Evolutionary conservation across 2,888 invertebrate species (phyloP).

Genomic region (Dromius quadrimaculatus): DNA sequence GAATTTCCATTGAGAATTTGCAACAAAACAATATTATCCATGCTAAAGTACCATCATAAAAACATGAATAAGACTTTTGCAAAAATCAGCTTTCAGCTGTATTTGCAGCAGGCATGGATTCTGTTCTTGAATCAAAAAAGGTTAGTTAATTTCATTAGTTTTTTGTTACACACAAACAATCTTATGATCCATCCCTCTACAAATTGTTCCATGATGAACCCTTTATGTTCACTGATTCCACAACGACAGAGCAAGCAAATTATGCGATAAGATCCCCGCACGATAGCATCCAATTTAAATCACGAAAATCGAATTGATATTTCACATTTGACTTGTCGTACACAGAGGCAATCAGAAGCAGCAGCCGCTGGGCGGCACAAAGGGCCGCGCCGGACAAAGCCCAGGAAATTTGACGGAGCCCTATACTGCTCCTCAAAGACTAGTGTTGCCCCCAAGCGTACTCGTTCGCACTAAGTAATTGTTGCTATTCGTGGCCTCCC

Average conservation of each 20-base stretch:
- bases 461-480: conserved; percentile 38
- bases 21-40: no score
- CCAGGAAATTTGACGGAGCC: conserved; percentile 50
- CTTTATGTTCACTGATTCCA: neutral
- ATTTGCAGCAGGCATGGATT: no score
- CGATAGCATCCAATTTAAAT: conserved; percentile 23
- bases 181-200: no score
- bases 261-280: conserved; percentile 16
- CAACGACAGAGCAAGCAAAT: neutral
- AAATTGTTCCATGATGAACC: neutral
- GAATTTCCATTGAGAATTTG: no score
- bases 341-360: conserved; percentile 37
- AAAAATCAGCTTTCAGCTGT: no score
- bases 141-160: no score
- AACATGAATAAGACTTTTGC: no score
- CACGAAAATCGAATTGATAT: conserved; percentile 36
- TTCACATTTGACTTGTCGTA: conserved; percentile 36
- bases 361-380: conserved; percentile 37
- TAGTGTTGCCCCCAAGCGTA: conserved; percentile 1
- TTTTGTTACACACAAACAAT: no score
- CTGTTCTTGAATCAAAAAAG: no score
- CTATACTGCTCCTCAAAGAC: conserved; percentile 41
- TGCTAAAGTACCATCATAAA: no score
- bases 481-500: conserved; percentile 33
- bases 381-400: conserved; percentile 46